These are phyloP conservation scores for Myzus persicae DNA, from an alignment of 1,140 invertebrate species.

Conservation along the genomic window DNA sequence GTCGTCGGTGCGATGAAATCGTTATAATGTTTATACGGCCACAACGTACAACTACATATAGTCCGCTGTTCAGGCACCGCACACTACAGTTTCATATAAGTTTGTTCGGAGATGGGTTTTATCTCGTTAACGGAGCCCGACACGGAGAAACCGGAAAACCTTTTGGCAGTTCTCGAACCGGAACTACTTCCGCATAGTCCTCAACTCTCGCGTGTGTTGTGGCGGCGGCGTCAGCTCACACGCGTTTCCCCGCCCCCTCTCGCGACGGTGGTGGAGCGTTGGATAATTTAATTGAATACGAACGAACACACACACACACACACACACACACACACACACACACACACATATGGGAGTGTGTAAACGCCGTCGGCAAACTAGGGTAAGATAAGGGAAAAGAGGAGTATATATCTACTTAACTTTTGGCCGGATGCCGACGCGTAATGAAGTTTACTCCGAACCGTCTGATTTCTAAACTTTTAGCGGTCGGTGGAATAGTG, in stretches of 20 bases:
- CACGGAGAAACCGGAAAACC: slow-evolving; percentile 41
- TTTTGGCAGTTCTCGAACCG: slow-evolving; percentile 51
- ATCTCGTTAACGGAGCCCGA: slow-evolving; percentile 41
- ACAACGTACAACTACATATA: neutral
- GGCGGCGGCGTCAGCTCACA: neutral
- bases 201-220: slow-evolving; percentile 19
- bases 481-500: neutral
- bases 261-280: neutral
- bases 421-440: slow-evolving; percentile 50
- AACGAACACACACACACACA: neutral
- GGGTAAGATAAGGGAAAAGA: slow-evolving; percentile 7
- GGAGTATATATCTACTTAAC: slow-evolving; percentile 40
- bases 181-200: slow-evolving; percentile 21
- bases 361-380: slow-evolving; percentile 14
- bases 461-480: slow-evolving; percentile 32
- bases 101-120: slow-evolving; percentile 45
- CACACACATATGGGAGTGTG: neutral
- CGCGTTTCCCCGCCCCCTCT: neutral
- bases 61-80: neutral
- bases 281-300: slow-evolving; percentile 51
- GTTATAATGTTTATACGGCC: neutral
- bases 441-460: slow-evolving; percentile 35
- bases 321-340: neutral
- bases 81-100: slow-evolving; percentile 29
- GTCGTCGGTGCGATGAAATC: neutral